These are phyloP conservation scores for Pollimyrus isidori DNA, from an alignment of 2,113 vertebrate species.

Conservation along the genomic window DNA sequence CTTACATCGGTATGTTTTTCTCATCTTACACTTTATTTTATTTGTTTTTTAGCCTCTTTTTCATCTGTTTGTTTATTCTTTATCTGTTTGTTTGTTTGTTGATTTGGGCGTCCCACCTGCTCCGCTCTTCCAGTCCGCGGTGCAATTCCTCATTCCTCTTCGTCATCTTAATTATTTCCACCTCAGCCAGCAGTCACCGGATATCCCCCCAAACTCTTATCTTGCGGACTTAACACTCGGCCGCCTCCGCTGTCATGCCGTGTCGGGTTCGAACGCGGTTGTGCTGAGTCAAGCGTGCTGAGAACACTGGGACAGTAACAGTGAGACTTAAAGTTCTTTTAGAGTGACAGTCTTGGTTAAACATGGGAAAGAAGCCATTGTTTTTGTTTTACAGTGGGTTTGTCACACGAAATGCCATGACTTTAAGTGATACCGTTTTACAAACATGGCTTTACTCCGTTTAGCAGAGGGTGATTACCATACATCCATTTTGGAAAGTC, in stretches of 20 bases:
- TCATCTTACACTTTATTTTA: not conserved
- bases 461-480: not conserved
- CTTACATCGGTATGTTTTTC: not conserved
- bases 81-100: not conserved
- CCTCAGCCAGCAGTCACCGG: not conserved
- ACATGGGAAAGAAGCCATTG: not conserved
- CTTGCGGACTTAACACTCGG: not conserved
- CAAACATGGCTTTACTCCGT: not conserved
- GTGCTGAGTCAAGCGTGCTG: not conserved
- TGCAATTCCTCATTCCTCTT: not conserved
- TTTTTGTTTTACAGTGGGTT: not conserved
- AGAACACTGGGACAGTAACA: not conserved
- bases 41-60: not conserved
- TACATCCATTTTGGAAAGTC: not conserved
- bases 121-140: not conserved
- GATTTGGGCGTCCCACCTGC: not conserved
- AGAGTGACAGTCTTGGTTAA: not conserved
- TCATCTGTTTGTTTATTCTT: not conserved
- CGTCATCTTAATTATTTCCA: constrained; percentile 3
- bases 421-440: not conserved
- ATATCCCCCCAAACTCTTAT: not conserved
- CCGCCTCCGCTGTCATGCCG: not conserved
- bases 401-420: not conserved
- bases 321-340: not conserved
- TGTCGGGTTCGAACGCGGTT: not conserved